These are phyloP conservation scores for Temnothorax longispinosus DNA, from an alignment of 1,140 invertebrate genomes.

Conservation along the genomic window DNA sequence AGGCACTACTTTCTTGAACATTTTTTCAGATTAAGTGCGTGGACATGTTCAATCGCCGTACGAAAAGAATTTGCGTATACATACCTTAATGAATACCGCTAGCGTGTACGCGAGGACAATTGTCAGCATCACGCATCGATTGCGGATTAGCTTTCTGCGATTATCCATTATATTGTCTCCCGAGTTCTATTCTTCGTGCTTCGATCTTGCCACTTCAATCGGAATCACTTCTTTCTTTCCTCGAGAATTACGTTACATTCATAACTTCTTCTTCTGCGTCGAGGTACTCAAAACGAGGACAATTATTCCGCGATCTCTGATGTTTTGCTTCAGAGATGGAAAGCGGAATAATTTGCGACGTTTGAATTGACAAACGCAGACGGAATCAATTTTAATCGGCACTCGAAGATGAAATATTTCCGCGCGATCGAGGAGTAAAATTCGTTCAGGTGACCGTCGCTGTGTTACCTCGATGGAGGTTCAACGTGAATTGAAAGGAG, in stretches of 20 bases:
- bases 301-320: background rate
- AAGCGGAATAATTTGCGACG: background rate
- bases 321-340: background rate
- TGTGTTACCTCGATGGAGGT: constrained; percentile 57
- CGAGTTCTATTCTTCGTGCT: background rate
- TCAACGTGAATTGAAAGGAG: constrained; percentile 71
- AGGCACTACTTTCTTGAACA: background rate
- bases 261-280: background rate
- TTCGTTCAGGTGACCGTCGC: background rate
- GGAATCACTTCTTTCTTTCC: constrained; percentile 29
- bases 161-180: constrained; percentile 44
- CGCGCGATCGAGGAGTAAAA: background rate
- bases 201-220: constrained; percentile 1
- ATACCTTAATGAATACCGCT: constrained; percentile 55
- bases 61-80: background rate
- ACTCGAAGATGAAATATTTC: background rate
- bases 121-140: constrained; percentile 31
- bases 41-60: background rate
- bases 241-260: constrained; percentile 17
- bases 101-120: constrained; percentile 28
- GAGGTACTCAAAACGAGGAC: background rate
- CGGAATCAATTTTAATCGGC: background rate
- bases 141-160: constrained; percentile 18
- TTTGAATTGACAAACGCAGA: background rate
- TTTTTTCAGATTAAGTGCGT: too few species aligned